These are phyloP conservation scores for Scolanthus callimorphus DNA, from an alignment of 92 coral and sea anemone species.

Conservation along the genomic window DNA sequence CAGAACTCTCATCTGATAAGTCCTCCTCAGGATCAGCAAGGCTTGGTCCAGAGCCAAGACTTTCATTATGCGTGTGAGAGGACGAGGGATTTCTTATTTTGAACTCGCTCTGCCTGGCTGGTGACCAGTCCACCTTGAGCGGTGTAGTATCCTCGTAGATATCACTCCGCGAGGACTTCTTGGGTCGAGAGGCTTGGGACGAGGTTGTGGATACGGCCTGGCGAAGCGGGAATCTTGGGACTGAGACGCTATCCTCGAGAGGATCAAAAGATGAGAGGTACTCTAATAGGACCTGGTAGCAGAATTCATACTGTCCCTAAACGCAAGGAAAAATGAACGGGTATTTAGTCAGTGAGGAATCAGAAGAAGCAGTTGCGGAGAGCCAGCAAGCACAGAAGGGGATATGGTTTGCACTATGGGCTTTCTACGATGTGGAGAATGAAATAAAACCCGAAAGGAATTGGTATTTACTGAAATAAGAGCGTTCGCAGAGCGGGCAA, in stretches of 20 bases:
- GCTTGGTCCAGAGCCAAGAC: no score
- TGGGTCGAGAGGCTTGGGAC: background rate
- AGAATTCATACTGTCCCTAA: conserved; percentile 85
- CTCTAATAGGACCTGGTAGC: conserved; percentile 85
- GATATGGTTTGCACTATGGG: no score
- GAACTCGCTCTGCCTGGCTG: background rate
- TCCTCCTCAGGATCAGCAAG: background rate
- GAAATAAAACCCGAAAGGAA: no score
- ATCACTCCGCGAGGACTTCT: background rate
- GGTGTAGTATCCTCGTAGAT: background rate
- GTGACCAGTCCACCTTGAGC: background rate
- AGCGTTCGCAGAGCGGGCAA: no score
- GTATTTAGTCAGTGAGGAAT: no score
- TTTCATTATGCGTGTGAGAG: background rate
- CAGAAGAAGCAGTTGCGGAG: no score
- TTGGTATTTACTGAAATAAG: no score
- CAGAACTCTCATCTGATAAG: background rate
- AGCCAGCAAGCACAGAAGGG: no score
- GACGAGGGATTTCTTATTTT: no score
- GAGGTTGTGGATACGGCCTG: background rate
- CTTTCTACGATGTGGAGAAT: no score
- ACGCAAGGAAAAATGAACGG: conserved; percentile 9
- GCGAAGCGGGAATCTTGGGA: background rate
- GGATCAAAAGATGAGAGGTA: conserved; percentile 81
- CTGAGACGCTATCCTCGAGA: conserved; percentile 6